Percentiles rank a stretch among this genome's conserved stretches.
Evolutionary conservation across 2,113 vertebrate genomes (phyloP).

Genomic region (Dasyurus viverrinus): DNA sequence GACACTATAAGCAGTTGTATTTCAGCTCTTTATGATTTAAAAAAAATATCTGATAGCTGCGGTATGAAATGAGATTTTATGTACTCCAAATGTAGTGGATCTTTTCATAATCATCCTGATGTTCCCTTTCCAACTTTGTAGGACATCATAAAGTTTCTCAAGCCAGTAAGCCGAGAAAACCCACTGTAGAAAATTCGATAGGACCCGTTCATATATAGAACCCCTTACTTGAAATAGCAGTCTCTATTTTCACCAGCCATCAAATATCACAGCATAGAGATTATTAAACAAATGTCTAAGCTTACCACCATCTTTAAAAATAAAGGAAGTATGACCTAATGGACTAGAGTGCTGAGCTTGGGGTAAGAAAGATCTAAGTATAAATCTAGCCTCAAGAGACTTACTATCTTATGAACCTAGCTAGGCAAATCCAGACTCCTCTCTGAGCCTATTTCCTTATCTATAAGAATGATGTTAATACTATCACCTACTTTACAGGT

Average conservation of each 20-base stretch:
- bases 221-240: background rate
- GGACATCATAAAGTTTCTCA: background rate
- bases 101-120: slow-evolving; percentile 21
- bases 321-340: slow-evolving; percentile 29
- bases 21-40: background rate
- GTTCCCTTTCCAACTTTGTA: slow-evolving; percentile 22
- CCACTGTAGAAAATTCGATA: background rate
- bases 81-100: too few relatives aligned
- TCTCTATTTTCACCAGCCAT: slow-evolving; percentile 16
- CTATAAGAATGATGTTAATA: background rate
- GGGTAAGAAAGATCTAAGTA: background rate
- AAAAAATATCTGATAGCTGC: background rate
- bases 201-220: background rate
- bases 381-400: background rate
- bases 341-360: background rate
- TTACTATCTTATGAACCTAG: background rate
- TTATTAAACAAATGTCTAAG: slow-evolving; percentile 23
- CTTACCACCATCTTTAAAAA: slow-evolving; percentile 33
- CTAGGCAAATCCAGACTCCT: background rate
- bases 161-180: background rate
- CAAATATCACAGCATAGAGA: slow-evolving; percentile 30
- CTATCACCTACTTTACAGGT: background rate
- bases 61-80: background rate
- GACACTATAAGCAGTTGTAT: background rate
- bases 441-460: background rate